Base-by-base conservation (phyloP, 2,113 vertebrate species). In the Blennius ocellaris region DNA sequence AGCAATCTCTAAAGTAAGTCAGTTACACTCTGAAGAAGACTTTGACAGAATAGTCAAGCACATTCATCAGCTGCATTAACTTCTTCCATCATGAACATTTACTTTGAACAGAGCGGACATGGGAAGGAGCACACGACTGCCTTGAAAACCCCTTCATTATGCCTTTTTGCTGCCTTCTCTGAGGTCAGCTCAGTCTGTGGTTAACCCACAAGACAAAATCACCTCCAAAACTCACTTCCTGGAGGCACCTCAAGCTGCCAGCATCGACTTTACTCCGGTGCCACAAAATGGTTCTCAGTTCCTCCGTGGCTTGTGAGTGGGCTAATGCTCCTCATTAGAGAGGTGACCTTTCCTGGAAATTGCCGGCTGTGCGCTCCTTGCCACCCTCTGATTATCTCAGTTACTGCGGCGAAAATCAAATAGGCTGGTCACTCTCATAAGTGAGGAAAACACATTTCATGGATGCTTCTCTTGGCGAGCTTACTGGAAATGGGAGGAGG, bases 251-350 rank as follows among this genome's bases (percentile, higher is more conserved):
- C 17, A 30, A 36, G 55, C 67, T 45, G 30, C 56, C 71, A 38
- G 16, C 43, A 45, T 59, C 64, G 41, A 38, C 63, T 78, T 78
- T 30, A 52, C 74, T 68, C 55, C 8, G 76, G 73, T 39, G 47
- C 83, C 86, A 80, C 75, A 88, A 86, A 92, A 88, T 80, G 76
- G 63, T 84, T 79, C 69, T 76, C 21, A 53, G 79, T 72, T 73
- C 53, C 62, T 84, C 78, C 80, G 81, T 65, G 81, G 87, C 78
- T 59, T 50, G 69, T 80, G 73, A 82, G 78, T 77, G 76, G 75
- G 87, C 73, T 83, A 84, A 88, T 91, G 81, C 80, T 87, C 74
- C 73, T 90, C 92, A 92, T 91, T 92, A 91, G 83, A 80, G 62
- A 76, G 79, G 84, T 89, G 81, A 92, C 89, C 89, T 91, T 91